Evolutionary conservation across 2,797 vertebrate genomes (phyloP), one percentile per base, ranked within the genome.

Genomic region (Esox masquinongy): DNA sequence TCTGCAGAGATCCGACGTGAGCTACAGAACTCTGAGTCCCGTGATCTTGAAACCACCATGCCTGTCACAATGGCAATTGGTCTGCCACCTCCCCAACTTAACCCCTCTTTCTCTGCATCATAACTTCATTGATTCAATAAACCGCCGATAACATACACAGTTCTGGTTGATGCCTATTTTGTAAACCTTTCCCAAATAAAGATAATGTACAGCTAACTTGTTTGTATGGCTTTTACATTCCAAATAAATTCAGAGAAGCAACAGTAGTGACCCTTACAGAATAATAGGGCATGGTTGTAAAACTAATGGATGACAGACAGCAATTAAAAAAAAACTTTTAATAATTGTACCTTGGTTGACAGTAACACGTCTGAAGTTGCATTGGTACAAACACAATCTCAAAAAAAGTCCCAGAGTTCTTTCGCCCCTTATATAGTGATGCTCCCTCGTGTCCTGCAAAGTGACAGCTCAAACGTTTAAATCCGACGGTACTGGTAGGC

Each of bases 1-100:
- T 96, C 96, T 0, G 88, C 89, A 0, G 97, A 98, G 88, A 95
- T 98, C 84, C 93, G 97, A 26, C 93, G 97, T 0, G 98, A 99
- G 84, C 93, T 99, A 49, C 90, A 95, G 53, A 96, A 95, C 73
- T 96, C 97, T 0, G 91, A 87, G 69, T 94, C 95, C 0, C 88
- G 98, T 72, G 98, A 99, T 3, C 73, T 95, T 66, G 97, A 99
- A 81, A 90, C 92, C 1, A 92, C 91, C 26, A 79, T 90, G 4
- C 84, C 92, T 0, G 88, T 83, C 72, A 36, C 64, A 4, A 64
- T 85, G 75, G 87, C 91, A 69, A 90, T 96, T 75, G n/a, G 39
- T 24, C 77, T 39, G 22, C 29, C 51, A 5, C 17, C n/a, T n/a
- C 22, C n/a, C 22, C 56, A 9, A 59, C 56, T 12, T 14, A 12